Percentiles rank a stretch among this genome's conserved stretches.
Evolutionary conservation across 2,888 invertebrate species (phyloP).

Genomic region (Agrochola litura): DNA sequence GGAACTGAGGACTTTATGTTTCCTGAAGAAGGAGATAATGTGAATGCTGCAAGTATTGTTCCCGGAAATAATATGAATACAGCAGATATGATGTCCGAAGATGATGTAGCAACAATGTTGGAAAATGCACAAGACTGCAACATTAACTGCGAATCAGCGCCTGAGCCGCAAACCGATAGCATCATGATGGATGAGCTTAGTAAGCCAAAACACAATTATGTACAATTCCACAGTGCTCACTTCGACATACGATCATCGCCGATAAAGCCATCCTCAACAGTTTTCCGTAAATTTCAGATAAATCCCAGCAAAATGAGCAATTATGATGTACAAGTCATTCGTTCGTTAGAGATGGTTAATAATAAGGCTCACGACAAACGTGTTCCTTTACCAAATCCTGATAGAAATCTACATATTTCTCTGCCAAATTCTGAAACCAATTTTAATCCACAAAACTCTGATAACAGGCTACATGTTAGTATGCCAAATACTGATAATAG

Average conservation of each 20-base stretch:
- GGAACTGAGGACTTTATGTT: constrained; percentile 76
- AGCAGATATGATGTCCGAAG: constrained; percentile 33
- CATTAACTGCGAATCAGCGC: constrained; percentile 39
- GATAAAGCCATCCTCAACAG: constrained; percentile 84
- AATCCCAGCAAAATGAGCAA: constrained; percentile 82
- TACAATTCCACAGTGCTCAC: constrained; percentile 85
- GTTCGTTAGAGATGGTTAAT: constrained; percentile 76
- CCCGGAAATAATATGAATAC: constrained; percentile 44
- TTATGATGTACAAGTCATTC: constrained; percentile 81
- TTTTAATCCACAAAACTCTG: constrained; percentile 19
- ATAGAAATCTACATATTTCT: constrained; percentile 35
- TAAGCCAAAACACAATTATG: constrained; percentile 71
- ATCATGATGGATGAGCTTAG: constrained; percentile 56
- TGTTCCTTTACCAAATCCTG: constrained; percentile 25
- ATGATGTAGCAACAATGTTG: constrained; percentile 43
- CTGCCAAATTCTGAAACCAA: constrained; percentile 37
- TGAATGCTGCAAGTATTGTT: constrained; percentile 32
- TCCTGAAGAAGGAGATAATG: constrained; percentile 34
- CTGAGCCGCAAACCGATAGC: constrained; percentile 31
- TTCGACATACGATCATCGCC: constrained; percentile 88
- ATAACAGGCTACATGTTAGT: constrained; percentile 36
- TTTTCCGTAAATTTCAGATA: constrained; percentile 86
- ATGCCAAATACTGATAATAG: constrained; percentile 34
- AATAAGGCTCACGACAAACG: constrained; percentile 51
- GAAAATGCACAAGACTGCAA: constrained; percentile 41